Conservation (phyloP, 2,888 invertebrate species). For the Caenorhabditis uteleia region DNA sequence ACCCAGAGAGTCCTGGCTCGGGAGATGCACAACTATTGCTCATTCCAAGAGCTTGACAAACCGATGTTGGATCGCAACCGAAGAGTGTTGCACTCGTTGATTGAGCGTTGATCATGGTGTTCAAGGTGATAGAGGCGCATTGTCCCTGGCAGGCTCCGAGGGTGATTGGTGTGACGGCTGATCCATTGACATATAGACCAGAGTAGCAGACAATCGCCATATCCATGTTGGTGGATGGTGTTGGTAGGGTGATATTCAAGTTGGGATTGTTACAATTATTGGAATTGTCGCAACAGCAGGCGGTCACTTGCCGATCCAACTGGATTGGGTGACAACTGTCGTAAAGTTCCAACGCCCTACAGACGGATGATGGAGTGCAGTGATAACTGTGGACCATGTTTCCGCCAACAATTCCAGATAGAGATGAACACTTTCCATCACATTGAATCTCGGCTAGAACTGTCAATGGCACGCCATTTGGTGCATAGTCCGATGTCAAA, state of each 20-base stretch:
- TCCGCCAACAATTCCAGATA: conserved; percentile 35
- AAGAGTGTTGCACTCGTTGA: conserved; percentile 33
- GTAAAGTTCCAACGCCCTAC: conserved; percentile 39
- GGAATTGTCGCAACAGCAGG: conserved; percentile 51
- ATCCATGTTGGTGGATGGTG: conserved; percentile 26
- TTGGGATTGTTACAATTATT: conserved; percentile 46
- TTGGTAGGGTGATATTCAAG: conserved; percentile 26
- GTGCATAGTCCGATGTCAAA: conserved; percentile 25
- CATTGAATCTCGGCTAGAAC: conserved; percentile 39
- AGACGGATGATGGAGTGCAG: conserved; percentile 42
- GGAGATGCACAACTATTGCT: conserved; percentile 36
- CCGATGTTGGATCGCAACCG: conserved; percentile 46
- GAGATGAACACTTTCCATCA: conserved; percentile 43
- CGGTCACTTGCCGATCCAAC: conserved; percentile 31
- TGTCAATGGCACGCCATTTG: conserved; percentile 15
- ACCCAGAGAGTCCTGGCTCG: conserved; percentile 43
- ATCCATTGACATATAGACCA: conserved; percentile 46
- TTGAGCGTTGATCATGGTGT: conserved; percentile 21
- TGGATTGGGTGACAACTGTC: conserved; percentile 37
- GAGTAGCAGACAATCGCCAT: conserved; percentile 48
- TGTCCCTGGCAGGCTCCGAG: conserved; percentile 45
- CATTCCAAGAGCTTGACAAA: conserved; percentile 38
- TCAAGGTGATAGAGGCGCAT: conserved; percentile 41
- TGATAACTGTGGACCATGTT: conserved; percentile 35
- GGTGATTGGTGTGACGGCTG: conserved; percentile 21